These are phyloP conservation scores for Tragelaphus imberbis DNA, from an alignment of 2,113 vertebrate species.

Conservation along the genomic window DNA sequence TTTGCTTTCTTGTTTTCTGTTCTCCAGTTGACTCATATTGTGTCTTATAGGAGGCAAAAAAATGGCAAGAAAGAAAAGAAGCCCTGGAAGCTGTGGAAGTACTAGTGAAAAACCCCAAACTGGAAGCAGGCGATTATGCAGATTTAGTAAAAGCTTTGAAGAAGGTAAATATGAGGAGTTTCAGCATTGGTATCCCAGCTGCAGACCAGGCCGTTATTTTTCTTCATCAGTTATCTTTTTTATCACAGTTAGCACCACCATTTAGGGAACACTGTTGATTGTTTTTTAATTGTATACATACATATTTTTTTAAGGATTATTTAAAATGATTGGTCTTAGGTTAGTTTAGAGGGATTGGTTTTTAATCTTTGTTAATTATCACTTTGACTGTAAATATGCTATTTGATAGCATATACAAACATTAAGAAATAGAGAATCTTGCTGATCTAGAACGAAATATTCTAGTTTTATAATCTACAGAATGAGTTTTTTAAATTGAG, in stretches of 20 bases:
- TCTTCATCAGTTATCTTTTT: neutral
- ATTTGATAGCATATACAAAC: neutral
- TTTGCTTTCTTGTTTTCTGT: neutral
- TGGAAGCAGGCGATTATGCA: conserved; percentile 95
- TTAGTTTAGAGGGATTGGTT: conserved; percentile 4
- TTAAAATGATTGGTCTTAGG: neutral
- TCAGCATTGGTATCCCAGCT: neutral
- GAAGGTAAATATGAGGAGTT: conserved; percentile 82
- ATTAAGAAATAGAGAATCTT: neutral
- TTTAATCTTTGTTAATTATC: neutral
- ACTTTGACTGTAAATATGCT: neutral
- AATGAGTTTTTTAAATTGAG: conserved; percentile 9
- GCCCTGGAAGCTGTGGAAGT: conserved; percentile 92
- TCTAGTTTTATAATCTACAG: neutral
- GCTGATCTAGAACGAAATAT: neutral
- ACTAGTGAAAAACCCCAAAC: conserved; percentile 92
- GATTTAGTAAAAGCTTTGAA: conserved; percentile 95
- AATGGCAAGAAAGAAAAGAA: conserved; percentile 99
- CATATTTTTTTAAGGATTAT: neutral
- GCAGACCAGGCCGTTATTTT: neutral
- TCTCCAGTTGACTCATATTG: conserved; percentile 6
- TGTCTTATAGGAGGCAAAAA: conserved; percentile 93
- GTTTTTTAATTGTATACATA: conserved; percentile 4
- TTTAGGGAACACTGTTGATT: neutral
- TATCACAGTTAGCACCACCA: neutral